phyloP scores from a whole-genome alignment of 2,797 vertebrate genomes.

The Hozukius guyotensis region DNA sequence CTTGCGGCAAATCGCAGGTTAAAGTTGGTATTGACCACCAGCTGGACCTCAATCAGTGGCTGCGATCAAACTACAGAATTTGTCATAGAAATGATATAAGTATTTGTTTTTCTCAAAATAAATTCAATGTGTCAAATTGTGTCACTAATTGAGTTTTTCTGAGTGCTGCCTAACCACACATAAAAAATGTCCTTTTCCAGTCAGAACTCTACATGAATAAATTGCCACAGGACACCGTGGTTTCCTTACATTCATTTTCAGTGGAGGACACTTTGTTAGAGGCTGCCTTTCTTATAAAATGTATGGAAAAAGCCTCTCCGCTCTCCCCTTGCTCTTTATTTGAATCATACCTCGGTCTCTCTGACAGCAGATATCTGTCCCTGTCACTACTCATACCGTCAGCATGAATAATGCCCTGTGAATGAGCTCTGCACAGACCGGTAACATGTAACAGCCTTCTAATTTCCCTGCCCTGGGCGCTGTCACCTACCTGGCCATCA shows the following conservation, averaged over 20 bases:
- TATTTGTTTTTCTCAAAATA: not conserved
- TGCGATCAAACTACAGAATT: not conserved
- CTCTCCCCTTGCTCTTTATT: conserved; percentile 34
- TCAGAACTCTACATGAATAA: conserved; percentile 10
- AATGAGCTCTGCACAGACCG: conserved; percentile 52
- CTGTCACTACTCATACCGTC: conserved; percentile 51
- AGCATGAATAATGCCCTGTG: conserved; percentile 53
- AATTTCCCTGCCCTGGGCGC: conserved; percentile 63
- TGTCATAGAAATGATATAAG: not conserved
- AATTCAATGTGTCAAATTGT: not conserved
- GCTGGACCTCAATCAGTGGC: not conserved
- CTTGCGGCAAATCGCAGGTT: not conserved
- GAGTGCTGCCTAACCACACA: not conserved
- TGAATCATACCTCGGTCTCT: conserved; percentile 31
- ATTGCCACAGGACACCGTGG: conserved; percentile 29
- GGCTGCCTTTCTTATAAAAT: conserved; percentile 30
- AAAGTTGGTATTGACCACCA: not conserved
- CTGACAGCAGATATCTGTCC: conserved; percentile 56
- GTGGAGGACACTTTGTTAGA: conserved; percentile 26
- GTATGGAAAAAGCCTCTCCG: conserved; percentile 28
- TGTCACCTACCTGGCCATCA: conserved; percentile 69
- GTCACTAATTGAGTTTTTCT: not conserved
- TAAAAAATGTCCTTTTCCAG: not conserved
- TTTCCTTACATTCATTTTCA: conserved; percentile 36
- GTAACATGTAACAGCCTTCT: conserved; percentile 65